Conservation (phyloP, 2,113 vertebrate genomes). For the Oryctolagus cuniculus region mOryCun1.1 NC_091445.1:13524001-13524500, state of each 20-base stretch:
- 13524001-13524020: too few relatives aligned
- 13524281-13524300: not conserved
- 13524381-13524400: not conserved
- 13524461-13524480: not conserved
- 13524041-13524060: too few relatives aligned
- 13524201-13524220: not conserved
- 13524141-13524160: not conserved
- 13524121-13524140: too few relatives aligned
- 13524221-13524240: not conserved
- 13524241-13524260: not conserved
- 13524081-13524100: too few relatives aligned
- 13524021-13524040: too few relatives aligned
- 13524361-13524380: not conserved
- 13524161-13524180: not conserved
- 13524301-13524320: not conserved
- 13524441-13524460: not conserved
- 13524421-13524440: not conserved
- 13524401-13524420: not conserved
- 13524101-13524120: too few relatives aligned
- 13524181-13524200: not conserved
- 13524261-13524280: not conserved
- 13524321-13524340: accelerated
- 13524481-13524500: not conserved
- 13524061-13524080: too few relatives aligned
- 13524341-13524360: not conserved